Evolutionary conservation across 1,140 invertebrate species (phyloP).

Genomic region (Anagrus nilaparvatae): DNA sequence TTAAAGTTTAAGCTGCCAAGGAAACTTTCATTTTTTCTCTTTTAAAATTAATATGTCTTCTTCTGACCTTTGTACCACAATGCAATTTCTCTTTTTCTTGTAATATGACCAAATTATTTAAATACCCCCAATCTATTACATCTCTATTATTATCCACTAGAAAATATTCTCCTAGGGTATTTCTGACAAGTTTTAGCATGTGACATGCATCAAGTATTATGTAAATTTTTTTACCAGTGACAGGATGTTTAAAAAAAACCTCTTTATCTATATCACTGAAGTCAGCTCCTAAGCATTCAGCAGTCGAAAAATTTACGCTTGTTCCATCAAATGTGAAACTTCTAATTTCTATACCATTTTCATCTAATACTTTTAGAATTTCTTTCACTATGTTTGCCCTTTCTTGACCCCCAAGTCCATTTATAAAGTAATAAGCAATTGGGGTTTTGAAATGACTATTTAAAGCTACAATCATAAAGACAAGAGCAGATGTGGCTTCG

Average conservation of each 20-base stretch:
- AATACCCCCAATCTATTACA: constrained; percentile 17
- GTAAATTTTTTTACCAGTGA: constrained; percentile 18
- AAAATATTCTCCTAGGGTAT: constrained; percentile 21
- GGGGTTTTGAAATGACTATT: constrained; percentile 2
- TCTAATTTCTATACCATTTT: constrained; percentile 9
- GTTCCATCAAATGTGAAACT: constrained; percentile 15
- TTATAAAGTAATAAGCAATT: not conserved
- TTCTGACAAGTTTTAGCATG: constrained; percentile 32
- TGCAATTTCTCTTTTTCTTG: constrained; percentile 18
- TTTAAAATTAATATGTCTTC: constrained; percentile 5
- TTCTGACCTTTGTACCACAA: constrained; percentile 14
- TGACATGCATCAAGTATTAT: constrained; percentile 31
- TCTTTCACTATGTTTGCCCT: not conserved
- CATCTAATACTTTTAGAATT: constrained; percentile 4
- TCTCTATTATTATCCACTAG: constrained; percentile 16
- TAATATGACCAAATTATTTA: constrained; percentile 11
- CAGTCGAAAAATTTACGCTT: constrained; percentile 8
- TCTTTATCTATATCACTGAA: constrained; percentile 16
- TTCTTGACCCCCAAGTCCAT: not conserved
- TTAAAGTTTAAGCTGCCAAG: constrained; percentile 19
- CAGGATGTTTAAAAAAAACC: constrained; percentile 28
- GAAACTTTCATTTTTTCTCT: constrained; percentile 21
- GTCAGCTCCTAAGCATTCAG: constrained; percentile 17
- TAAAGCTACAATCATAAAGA: constrained; percentile 3
- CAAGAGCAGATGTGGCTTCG: not conserved